phyloP scores from a whole-genome alignment of 2,888 invertebrate genomes.

The Cosmia pyralina region DNA sequence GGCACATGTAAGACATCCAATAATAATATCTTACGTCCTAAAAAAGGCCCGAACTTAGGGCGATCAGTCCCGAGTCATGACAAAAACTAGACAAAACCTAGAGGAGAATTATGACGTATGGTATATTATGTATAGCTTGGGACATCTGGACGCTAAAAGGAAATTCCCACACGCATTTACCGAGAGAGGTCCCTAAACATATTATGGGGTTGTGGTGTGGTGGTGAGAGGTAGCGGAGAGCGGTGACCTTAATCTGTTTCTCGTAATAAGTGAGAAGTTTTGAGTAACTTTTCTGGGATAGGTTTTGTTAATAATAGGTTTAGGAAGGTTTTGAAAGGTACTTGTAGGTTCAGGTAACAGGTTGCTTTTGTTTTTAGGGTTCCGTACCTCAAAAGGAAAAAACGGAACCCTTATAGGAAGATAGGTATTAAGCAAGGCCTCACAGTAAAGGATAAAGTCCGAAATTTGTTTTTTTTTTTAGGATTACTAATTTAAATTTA shows the following conservation, averaged over 20 bases:
- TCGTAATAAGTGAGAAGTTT: not conserved
- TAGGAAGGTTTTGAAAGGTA: not conserved
- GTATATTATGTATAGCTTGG: conserved; percentile 54
- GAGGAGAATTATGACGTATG: conserved; percentile 56
- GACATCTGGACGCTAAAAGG: conserved; percentile 72
- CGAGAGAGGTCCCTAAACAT: conserved; percentile 70
- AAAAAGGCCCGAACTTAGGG: conserved; percentile 38
- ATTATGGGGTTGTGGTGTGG: conserved; percentile 56
- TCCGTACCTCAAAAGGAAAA: too few species aligned
- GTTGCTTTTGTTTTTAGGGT: not conserved
- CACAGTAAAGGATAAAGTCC: too few species aligned
- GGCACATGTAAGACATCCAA: conserved; percentile 30
- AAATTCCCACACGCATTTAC: conserved; percentile 78
- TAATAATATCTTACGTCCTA: conserved; percentile 44
- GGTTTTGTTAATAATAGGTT: not conserved
- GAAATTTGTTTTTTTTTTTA: too few species aligned
- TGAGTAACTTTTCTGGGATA: conserved; percentile 9
- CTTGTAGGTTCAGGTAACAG: not conserved
- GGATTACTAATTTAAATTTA: too few species aligned
- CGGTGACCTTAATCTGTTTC: not conserved
- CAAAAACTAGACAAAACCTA: conserved; percentile 56
- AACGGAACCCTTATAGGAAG: too few species aligned
- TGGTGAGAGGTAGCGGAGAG: conserved; percentile 42
- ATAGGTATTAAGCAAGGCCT: too few species aligned
- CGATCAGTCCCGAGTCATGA: conserved; percentile 34